These are phyloP conservation scores for Zaprionus taronus DNA, from an alignment of 1,140 invertebrate genomes.

Conservation along the genomic window DNA sequence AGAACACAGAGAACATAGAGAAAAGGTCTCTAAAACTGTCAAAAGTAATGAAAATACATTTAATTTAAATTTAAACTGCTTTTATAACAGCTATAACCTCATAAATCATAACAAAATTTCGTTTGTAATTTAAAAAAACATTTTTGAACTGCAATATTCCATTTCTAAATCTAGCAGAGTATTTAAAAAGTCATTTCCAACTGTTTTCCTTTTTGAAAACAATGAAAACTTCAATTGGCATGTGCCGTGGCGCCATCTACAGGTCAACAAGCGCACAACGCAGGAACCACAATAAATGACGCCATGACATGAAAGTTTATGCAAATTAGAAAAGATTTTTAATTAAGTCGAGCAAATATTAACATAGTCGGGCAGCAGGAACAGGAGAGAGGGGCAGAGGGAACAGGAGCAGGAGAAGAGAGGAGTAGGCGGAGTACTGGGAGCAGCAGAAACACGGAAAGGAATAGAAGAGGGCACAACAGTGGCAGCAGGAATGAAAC, in stretches of 20 bases:
- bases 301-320: slow-evolving; percentile 70
- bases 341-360: slow-evolving; percentile 79
- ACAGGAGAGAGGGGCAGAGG: background rate
- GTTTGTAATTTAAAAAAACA: too few species aligned
- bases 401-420: background rate
- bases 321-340: slow-evolving; percentile 82
- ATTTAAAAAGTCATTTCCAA: too few species aligned
- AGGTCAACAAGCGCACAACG: slow-evolving; percentile 31
- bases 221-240: background rate
- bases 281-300: slow-evolving; percentile 61
- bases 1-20: too few species aligned
- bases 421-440: background rate
- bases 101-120: too few species aligned
- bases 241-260: slow-evolving; percentile 36
- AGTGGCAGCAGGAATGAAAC: background rate
- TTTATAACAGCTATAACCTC: too few species aligned
- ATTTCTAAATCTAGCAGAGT: too few species aligned
- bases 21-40: too few species aligned
- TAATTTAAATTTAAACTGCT: too few species aligned
- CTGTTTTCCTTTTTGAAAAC: background rate
- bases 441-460: slow-evolving; percentile 6
- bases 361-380: slow-evolving; percentile 52
- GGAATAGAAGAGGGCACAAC: background rate
- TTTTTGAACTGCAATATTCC: too few species aligned
- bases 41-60: too few species aligned